phyloP scores from a whole-genome alignment of 1,140 invertebrate genomes.

The Drosophila yakuba region DNA sequence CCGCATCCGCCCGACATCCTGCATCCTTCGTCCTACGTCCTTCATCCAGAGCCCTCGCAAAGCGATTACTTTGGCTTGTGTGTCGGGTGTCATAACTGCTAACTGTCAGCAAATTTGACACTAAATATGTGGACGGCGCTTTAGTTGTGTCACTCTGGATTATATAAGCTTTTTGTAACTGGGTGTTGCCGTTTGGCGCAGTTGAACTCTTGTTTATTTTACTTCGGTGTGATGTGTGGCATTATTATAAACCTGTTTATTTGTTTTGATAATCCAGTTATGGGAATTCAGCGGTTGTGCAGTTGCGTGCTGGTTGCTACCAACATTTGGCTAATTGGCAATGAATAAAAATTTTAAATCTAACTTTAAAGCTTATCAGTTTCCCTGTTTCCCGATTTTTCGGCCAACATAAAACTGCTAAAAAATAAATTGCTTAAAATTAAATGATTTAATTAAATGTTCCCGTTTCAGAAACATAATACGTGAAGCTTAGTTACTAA shows the following conservation, averaged over 20 bases:
- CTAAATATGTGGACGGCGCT: constrained; percentile 68
- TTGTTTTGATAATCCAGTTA: constrained; percentile 55
- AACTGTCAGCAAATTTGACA: constrained; percentile 73
- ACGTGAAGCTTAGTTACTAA: too few species aligned
- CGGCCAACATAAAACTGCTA: too few species aligned
- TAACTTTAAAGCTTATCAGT: not conserved
- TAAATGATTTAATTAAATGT: too few species aligned
- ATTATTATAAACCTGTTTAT: constrained; percentile 48
- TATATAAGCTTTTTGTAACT: constrained; percentile 35
- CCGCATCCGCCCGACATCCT: constrained; percentile 34
- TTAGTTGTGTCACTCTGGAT: constrained; percentile 60
- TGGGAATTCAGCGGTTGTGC: constrained; percentile 6
- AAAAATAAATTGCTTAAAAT: too few species aligned
- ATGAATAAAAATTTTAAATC: constrained; percentile 5
- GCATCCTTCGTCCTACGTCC: not conserved
- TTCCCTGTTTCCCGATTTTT: too few species aligned
- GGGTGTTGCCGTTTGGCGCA: constrained; percentile 20
- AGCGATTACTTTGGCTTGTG: constrained; percentile 66
- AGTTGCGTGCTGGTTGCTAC: not conserved
- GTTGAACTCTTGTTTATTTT: constrained; percentile 35
- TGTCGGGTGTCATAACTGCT: constrained; percentile 68
- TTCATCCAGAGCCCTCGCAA: constrained; percentile 17
- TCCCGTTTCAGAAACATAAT: too few species aligned
- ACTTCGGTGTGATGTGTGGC: constrained; percentile 42
- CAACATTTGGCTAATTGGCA: constrained; percentile 2